A percentile compares a stretch with the other conserved stretches of the same genome.
phyloP scores from a whole-genome alignment of 2,888 invertebrate genomes.

The Choristoneura rosaceana region DNA sequence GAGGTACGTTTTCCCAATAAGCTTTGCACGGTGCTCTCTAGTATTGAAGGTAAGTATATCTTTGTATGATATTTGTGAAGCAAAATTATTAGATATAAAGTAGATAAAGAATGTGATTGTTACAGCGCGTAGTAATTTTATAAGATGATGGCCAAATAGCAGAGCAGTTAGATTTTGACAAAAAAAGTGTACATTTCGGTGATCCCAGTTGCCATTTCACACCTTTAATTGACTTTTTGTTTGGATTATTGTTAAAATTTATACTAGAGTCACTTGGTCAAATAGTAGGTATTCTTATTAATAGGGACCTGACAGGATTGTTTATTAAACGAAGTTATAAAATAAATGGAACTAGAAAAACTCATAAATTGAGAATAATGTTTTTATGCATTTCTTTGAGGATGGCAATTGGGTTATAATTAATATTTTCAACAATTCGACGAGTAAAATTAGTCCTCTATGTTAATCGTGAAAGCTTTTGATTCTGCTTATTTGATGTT shows the following conservation, averaged over 20 bases:
- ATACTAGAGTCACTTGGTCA: too few species aligned
- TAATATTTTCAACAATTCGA: conserved; percentile 14
- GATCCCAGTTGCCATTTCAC: too few species aligned
- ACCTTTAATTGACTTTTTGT: too few species aligned
- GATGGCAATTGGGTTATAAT: background rate
- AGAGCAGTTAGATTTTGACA: background rate
- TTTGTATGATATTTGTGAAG: background rate
- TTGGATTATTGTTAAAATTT: too few species aligned
- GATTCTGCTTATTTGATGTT: background rate
- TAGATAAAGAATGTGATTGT: background rate
- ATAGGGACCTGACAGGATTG: too few species aligned
- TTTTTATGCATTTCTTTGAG: background rate
- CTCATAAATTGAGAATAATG: background rate
- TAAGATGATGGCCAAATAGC: background rate
- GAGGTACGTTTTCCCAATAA: too few species aligned
- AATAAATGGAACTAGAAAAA: too few species aligned
- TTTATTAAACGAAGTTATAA: too few species aligned
- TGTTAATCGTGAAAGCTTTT: background rate
- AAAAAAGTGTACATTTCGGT: too few species aligned
- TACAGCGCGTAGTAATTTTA: background rate
- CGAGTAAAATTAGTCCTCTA: conserved; percentile 22
- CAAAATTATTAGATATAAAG: background rate
- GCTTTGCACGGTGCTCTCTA: background rate
- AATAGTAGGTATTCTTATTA: too few species aligned
- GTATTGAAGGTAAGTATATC: background rate